phyloP scores from a whole-genome alignment of 2,888 invertebrate genomes.

The Stramonita haemastoma region DNA sequence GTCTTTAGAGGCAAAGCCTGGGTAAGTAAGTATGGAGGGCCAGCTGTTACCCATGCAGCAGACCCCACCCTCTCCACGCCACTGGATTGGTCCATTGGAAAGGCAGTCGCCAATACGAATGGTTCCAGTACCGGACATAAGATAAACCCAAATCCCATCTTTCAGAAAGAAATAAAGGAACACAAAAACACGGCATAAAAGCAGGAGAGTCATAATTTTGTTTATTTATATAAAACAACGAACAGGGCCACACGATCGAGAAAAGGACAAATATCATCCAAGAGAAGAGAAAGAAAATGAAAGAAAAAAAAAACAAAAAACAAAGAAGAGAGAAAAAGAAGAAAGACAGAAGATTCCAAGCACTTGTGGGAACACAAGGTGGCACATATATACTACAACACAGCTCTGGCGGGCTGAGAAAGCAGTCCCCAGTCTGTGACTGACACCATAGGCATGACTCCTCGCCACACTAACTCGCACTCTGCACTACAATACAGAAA shows the following conservation, averaged over 20 bases:
- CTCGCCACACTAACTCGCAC: neutral
- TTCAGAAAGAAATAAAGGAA: neutral
- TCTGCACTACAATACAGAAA: neutral
- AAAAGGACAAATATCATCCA: neutral
- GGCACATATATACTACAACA: neutral
- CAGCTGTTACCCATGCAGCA: no score
- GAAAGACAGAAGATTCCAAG: neutral
- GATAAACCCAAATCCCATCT: neutral
- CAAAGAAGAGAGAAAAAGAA: neutral
- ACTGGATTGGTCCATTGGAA: no score
- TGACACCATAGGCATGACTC: neutral
- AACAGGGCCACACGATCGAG: conserved; percentile 13
- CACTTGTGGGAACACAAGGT: conserved; percentile 9
- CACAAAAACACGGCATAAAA: neutral
- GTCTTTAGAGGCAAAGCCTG: no score
- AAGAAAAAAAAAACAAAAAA: neutral
- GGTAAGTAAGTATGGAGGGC: no score
- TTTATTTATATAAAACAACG: neutral
- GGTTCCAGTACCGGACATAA: neutral
- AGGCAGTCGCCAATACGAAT: no score
- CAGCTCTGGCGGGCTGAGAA: conserved; percentile 11
- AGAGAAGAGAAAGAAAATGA: neutral
- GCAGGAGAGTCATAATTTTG: neutral
- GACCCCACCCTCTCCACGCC: no score
- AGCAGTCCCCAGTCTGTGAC: neutral